A percentile compares a stretch with the other conserved stretches of the same genome.
These are phyloP conservation scores for Xestia ashworthii DNA, from an alignment of 2,888 invertebrate genomes.

Conservation along the genomic window DNA sequence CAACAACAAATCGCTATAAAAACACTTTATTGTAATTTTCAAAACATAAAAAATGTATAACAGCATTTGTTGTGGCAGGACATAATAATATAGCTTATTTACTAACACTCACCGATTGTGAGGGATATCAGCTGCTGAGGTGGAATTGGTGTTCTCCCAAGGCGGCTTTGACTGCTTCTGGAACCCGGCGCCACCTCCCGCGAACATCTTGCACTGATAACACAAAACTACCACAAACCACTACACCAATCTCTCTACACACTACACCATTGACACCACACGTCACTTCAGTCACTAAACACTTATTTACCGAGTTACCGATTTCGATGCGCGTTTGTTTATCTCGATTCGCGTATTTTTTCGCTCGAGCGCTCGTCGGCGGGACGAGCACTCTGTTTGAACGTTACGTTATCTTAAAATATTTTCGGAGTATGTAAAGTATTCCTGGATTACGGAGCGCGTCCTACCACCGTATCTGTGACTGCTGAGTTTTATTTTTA, in stretches of 20 bases:
- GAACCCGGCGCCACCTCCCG: slow-evolving; percentile 86
- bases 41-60: neutral
- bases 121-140: slow-evolving; percentile 74
- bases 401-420: slow-evolving; percentile 68
- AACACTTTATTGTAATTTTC: neutral
- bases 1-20: neutral
- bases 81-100: neutral
- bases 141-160: slow-evolving; percentile 80
- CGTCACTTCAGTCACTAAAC: neutral
- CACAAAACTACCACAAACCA: slow-evolving; percentile 30
- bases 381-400: slow-evolving; percentile 60
- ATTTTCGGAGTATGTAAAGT: slow-evolving; percentile 72
- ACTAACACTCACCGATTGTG: slow-evolving; percentile 77
- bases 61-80: neutral
- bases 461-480: slow-evolving; percentile 68
- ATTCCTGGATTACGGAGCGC: slow-evolving; percentile 68
- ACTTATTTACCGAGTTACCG: neutral
- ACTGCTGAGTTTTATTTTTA: slow-evolving; percentile 76
- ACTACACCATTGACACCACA: slow-evolving; percentile 18
- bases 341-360: slow-evolving; percentile 54
- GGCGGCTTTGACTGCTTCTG: slow-evolving; percentile 87
- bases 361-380: slow-evolving; percentile 42
- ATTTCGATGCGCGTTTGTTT: slow-evolving; percentile 51
- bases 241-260: slow-evolving; percentile 7
- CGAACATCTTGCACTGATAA: slow-evolving; percentile 77